Conservation (phyloP, 2,797 vertebrate genomes). For the Pipistrellus pygmaeus region DNA sequence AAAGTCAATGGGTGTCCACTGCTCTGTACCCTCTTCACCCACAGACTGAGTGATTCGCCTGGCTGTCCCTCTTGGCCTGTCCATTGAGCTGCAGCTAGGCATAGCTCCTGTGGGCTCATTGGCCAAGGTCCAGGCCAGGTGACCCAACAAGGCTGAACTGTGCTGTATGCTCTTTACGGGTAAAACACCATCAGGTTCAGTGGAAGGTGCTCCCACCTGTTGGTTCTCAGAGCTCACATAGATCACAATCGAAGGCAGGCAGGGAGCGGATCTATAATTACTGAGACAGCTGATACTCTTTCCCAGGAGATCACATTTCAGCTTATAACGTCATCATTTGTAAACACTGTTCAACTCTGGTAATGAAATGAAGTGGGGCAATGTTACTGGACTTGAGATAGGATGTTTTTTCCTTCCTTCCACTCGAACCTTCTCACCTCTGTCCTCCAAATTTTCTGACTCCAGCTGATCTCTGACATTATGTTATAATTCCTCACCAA, state of each 20-base stretch:
- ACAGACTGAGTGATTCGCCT: not conserved
- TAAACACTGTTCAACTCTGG: not conserved
- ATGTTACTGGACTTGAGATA: slow-evolving; percentile 44
- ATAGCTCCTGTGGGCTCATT: not conserved
- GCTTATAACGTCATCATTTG: not conserved
- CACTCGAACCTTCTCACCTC: not conserved
- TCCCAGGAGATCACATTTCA: slow-evolving; percentile 60
- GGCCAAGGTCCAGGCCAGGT: not conserved
- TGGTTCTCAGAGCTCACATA: not conserved
- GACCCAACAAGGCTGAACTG: not conserved
- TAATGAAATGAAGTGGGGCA: slow-evolving; percentile 26
- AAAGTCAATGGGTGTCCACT: not conserved
- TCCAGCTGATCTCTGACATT: slow-evolving; percentile 7
- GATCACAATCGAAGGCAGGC: not conserved
- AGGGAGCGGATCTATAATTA: slow-evolving; percentile 52
- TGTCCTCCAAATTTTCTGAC: slow-evolving; percentile 4
- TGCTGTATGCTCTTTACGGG: not conserved
- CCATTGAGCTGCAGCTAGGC: not conserved
- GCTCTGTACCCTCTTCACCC: not conserved
- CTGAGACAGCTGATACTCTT: slow-evolving; percentile 1
- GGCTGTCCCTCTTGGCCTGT: not conserved
- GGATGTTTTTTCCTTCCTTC: slow-evolving; percentile 6
- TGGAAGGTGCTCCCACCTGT: not conserved
- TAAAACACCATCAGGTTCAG: fast-evolving
- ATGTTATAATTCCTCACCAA: not conserved